Conservation (phyloP, 2,113 vertebrate genomes). For the Grammomys surdaster region DNA sequence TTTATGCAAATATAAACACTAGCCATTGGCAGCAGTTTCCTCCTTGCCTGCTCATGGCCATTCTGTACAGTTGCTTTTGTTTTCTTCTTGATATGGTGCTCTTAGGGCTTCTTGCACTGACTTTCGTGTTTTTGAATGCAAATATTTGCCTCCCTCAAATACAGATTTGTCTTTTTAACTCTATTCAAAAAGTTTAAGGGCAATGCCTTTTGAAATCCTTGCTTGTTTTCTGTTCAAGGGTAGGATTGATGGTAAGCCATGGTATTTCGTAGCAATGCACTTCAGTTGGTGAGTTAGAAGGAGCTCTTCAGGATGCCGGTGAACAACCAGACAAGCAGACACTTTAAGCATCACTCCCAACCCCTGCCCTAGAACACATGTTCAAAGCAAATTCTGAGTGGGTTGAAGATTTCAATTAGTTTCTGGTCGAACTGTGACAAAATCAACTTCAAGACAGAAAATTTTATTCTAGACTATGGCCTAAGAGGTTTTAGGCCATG, state of each 20-base stretch:
- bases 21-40: neutral
- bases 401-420: neutral
- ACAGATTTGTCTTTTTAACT: neutral
- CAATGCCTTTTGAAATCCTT: neutral
- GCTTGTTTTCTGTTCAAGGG: neutral
- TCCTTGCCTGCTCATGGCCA: neutral
- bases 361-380: neutral
- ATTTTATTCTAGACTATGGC: neutral
- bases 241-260: neutral
- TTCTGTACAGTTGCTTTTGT: neutral
- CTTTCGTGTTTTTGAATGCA: conserved; percentile 1
- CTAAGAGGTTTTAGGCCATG: neutral
- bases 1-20: conserved; percentile 39
- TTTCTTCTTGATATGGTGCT: neutral
- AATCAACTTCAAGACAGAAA: neutral
- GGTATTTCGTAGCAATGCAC: neutral
- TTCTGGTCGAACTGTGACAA: neutral
- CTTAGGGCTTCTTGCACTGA: neutral
- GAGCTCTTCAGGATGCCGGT: neutral
- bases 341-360: neutral
- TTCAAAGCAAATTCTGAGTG: conserved; percentile 1
- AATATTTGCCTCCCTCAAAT: neutral
- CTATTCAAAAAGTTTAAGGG: neutral
- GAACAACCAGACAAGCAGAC: neutral
- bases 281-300: conserved; percentile 3